Evolutionary conservation across 1,140 invertebrate species (phyloP), one percentile per base, ranked within the genome.

Genomic region (Bombus breviceps): DNA sequence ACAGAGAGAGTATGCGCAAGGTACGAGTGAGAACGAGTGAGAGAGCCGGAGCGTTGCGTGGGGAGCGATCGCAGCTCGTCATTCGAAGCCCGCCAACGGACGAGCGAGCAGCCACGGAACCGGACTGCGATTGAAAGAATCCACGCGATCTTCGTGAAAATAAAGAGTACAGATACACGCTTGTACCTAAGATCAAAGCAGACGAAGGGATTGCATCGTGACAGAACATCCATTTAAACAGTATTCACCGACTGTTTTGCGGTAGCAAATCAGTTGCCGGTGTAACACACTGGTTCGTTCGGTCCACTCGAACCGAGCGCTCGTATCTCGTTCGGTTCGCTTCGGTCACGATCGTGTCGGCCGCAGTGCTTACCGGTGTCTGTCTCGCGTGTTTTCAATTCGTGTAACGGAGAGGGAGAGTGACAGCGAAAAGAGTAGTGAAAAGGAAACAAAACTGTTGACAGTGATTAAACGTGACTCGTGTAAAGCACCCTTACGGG

Each of bases 1-100:
- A 88, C 47, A 79, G 86, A 88, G 78, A 74, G 86, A 71, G 84
- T 64, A 81, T 62, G 88, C 79, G 88, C 68, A 83, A 75, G 79
- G 85, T 77, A 86, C 81, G 85, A 83, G 73, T 66, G 84, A 88
- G 86, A 85, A 86, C 28, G 84, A 87, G 89, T 59, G 85, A 90
- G 87, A 85, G 88, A 86, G 88, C 81, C 85, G 90, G 83, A 86
- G 84, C 59, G 86, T 85, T 89, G 91, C 86, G 91, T 92, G 92
- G 91, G 88, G 88, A 92, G 87, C 86, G 91, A 93, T 89, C 91
- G 88, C 89, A 88, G 89, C 89, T 90, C 93, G 91, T 94, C 94
- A 94, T 94, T 94, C 93, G 93, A 94, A 94, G 94, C 94, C 94
- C 94, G 94, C 93, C 93, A 94, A 94, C 93, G 92, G 93, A 93